Percentiles rank a stretch among this genome's conserved stretches.
Evolutionary conservation across 2,797 vertebrate genomes (phyloP).

Genomic region (Glossophaga mutica): DNA sequence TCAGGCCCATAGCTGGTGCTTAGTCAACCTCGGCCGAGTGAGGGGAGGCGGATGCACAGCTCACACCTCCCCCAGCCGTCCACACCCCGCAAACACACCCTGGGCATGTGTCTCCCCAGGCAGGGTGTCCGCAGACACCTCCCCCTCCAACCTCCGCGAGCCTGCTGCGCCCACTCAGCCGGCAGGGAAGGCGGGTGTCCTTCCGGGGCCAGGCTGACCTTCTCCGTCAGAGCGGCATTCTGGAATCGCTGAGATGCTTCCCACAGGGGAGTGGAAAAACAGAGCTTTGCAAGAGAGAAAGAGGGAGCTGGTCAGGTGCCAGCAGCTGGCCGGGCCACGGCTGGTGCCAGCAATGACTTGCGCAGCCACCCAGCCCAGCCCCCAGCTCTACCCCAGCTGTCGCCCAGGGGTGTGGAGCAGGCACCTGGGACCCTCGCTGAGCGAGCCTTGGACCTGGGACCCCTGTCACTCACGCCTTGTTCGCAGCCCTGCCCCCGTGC

Average conservation of each 20-base stretch:
- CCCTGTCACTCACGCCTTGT: fast-evolving
- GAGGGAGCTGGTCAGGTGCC: background rate
- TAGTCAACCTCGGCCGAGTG: fast-evolving
- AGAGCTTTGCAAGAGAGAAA: background rate
- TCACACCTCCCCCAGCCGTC: fast-evolving
- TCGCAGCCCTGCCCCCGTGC: background rate
- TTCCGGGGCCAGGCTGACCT: background rate
- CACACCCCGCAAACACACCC: background rate
- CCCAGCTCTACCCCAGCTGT: background rate
- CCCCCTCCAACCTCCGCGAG: too few species aligned
- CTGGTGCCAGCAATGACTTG: background rate
- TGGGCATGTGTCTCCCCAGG: fast-evolving
- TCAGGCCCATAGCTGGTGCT: fast-evolving
- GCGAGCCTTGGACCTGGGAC: background rate
- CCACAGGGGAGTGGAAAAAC: background rate
- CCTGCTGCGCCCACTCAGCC: background rate
- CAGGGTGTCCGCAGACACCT: background rate
- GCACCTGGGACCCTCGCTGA: background rate
- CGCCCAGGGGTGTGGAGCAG: background rate
- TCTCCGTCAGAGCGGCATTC: background rate
- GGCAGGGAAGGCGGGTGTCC: fast-evolving
- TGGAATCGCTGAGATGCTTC: background rate
- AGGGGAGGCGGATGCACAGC: fast-evolving
- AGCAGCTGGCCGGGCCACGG: background rate
- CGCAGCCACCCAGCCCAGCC: background rate